Evolutionary conservation across 2,888 invertebrate species (phyloP).

Genomic region (Tolmerus cingulatus): DNA sequence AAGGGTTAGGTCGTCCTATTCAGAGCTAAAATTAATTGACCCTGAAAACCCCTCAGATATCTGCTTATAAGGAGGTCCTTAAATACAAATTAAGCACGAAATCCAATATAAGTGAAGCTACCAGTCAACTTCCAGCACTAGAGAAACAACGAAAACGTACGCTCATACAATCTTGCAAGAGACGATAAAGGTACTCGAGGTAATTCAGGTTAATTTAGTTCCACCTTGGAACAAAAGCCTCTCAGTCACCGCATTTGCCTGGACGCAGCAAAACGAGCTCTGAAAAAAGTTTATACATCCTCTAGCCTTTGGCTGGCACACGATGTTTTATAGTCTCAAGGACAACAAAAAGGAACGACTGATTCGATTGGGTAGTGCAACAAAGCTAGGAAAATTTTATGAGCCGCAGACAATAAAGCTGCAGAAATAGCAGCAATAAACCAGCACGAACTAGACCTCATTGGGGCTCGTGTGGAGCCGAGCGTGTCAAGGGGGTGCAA

Average conservation of each 20-base stretch:
- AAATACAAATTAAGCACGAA: neutral
- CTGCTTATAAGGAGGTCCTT: neutral
- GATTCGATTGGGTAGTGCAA: neutral
- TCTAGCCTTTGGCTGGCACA: neutral
- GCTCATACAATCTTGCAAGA: neutral
- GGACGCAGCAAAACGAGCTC: neutral
- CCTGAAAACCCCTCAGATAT: neutral
- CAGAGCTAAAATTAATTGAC: neutral
- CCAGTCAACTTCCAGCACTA: neutral
- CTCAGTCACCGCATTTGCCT: neutral
- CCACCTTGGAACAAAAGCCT: neutral
- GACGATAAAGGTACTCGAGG: neutral
- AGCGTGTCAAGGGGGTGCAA: neutral
- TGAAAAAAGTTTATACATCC: neutral
- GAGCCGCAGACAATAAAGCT: neutral
- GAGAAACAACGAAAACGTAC: neutral
- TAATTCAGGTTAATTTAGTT: neutral
- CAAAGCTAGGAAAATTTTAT: neutral
- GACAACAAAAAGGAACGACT: neutral
- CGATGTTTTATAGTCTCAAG: neutral
- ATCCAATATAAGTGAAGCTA: neutral
- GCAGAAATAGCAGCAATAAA: neutral
- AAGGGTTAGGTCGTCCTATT: neutral
- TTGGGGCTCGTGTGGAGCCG: neutral
- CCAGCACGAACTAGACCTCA: neutral